These are phyloP conservation scores for Pocillopora meandrina DNA, from an alignment of 92 coral and sea anemone genomes.

Conservation along the genomic window DNA sequence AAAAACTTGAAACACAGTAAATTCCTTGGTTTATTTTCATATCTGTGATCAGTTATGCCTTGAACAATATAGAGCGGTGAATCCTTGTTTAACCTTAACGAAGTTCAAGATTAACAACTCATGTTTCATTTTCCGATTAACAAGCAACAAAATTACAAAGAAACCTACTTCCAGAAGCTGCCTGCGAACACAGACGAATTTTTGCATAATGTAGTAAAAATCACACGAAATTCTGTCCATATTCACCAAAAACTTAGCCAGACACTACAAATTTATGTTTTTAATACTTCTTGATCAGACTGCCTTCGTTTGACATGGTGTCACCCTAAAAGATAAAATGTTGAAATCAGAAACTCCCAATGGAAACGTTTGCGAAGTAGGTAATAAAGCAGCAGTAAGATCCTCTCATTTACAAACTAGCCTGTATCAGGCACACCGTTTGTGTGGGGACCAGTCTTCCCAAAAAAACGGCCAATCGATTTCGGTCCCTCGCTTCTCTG, in stretches of 20 bases:
- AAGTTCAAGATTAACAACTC: background rate
- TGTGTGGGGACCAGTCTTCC: background rate
- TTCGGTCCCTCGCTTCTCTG: too few relatives aligned
- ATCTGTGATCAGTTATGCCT: background rate
- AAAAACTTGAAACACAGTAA: background rate
- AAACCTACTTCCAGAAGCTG: background rate
- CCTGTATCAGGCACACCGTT: too few relatives aligned
- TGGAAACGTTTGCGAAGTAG: background rate
- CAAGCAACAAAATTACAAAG: background rate
- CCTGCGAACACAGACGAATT: background rate
- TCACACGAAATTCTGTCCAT: background rate
- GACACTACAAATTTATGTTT: too few relatives aligned
- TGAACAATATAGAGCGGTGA: background rate
- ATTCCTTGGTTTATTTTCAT: background rate
- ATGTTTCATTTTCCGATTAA: background rate
- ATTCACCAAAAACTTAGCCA: background rate
- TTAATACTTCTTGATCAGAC: too few relatives aligned
- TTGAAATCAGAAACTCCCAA: background rate
- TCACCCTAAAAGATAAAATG: slow-evolving; percentile 4
- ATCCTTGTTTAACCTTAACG: background rate
- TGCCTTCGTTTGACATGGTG: background rate
- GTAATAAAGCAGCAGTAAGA: background rate
- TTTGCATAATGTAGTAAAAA: background rate
- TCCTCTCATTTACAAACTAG: background rate
- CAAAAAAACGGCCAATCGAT: background rate